These are phyloP conservation scores for Eilema sororculum DNA, from an alignment of 2,888 invertebrate genomes.

Conservation along the genomic window DNA sequence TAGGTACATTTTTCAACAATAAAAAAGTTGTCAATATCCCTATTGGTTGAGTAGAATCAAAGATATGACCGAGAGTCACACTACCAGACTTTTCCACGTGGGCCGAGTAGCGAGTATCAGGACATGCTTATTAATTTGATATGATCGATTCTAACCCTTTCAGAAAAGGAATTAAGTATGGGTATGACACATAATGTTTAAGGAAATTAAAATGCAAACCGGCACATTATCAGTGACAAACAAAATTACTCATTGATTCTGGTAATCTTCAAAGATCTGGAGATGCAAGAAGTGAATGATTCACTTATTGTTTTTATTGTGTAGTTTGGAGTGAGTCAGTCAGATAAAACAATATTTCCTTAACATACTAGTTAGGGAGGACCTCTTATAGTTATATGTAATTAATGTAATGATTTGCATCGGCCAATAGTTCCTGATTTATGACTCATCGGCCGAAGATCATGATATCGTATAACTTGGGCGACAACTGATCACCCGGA, in stretches of 20 bases:
- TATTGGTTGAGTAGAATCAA: no score
- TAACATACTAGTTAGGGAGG: background rate
- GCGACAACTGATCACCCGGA: background rate
- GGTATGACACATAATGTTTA: background rate
- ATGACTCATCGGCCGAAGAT: conserved; percentile 6
- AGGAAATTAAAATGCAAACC: background rate
- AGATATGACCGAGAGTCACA: no score
- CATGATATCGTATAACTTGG: background rate
- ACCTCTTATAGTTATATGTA: background rate
- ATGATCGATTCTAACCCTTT: background rate
- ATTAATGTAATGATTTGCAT: conserved; percentile 3
- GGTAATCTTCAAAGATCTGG: conserved; percentile 27
- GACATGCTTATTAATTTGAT: background rate
- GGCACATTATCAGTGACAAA: conserved; percentile 13
- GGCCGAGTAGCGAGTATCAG: no score
- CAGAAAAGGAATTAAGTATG: background rate
- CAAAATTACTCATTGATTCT: conserved; percentile 16
- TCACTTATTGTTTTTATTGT: conserved; percentile 30
- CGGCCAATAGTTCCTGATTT: background rate
- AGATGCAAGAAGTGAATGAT: conserved; percentile 30
- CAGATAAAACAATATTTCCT: conserved; percentile 9
- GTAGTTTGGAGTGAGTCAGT: conserved; percentile 16
- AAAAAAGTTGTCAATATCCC: no score
- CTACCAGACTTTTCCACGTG: no score
- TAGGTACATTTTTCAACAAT: no score